Base-by-base conservation (phyloP, 2,888 invertebrate genomes). In the Scaptomyza tumidula region DNA sequence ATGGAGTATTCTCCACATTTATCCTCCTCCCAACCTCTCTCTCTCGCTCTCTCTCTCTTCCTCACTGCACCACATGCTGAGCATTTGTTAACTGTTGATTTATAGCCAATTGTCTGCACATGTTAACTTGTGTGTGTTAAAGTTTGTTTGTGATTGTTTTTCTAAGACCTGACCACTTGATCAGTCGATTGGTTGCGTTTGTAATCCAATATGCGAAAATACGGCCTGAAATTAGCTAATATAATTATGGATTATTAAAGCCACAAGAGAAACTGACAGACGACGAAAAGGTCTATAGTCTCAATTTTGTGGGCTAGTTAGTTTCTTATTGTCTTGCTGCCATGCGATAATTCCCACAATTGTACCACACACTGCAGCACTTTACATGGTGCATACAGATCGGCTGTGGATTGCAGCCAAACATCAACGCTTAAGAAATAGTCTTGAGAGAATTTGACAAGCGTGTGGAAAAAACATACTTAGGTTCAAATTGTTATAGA, bases 291-390 rank as follows among this genome's bases (percentile, higher is more conserved):
- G 24, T 31, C 33, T 24, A 24, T 24, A 24, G 37, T 37, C 33
- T 35, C 49, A 13, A 33, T 19, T 19, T 50, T 37, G 37, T 63
- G 49, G 52, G 48, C 48, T 33, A 69, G 19, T 58, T 52, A 37
- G 37, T 53, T 43, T 57, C 14, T 39, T 57, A 46, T 54, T 55
- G 52, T 53, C 44, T 66, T 48, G 37, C 54, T 45, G 58, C 53
- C 74, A 71, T 70, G 79, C 85, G 57, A 78, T 75, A 71, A 70
- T 82, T 82, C 86, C 75, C 81, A 82, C 83, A 78, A 82, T 82
- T 82, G 83, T 85, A 37, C 45, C 53, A 39, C 52, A 33, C 13
- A 39, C 27, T 46, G 39, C 43, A n/a, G 54, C 41, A 39, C 55
- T 66, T 66, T 37, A 60, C 60, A 60, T 59, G 49, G 55, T 53